Percentiles rank a stretch among this genome's conserved stretches.
These are phyloP conservation scores for Dicyrtoma fusca DNA, from an alignment of 2,888 invertebrate genomes.

Conservation along the genomic window DNA sequence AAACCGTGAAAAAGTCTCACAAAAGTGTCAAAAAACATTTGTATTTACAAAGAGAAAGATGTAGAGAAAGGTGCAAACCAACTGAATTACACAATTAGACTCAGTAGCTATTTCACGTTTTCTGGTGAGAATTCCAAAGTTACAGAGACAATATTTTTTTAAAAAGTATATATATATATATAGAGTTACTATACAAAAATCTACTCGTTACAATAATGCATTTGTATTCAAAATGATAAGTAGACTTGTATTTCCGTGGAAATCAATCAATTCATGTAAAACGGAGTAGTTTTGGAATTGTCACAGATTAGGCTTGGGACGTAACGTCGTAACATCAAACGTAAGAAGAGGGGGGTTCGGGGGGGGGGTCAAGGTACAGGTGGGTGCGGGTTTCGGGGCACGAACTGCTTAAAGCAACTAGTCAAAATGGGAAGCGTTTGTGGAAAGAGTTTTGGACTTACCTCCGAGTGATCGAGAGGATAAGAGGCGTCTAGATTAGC, in stretches of 20 bases:
- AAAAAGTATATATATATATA: too few species aligned
- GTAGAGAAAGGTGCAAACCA: conserved; percentile 11
- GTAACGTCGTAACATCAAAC: not conserved
- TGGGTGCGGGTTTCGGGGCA: not conserved
- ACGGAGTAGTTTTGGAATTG: conserved; percentile 16
- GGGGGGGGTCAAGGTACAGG: too few species aligned
- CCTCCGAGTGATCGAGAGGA: conserved; percentile 57
- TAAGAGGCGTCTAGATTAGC: conserved; percentile 57
- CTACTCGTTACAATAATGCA: not conserved
- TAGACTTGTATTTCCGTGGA: too few species aligned
- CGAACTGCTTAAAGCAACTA: conserved; percentile 41
- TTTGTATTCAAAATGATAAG: too few species aligned
- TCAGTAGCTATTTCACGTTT: not conserved
- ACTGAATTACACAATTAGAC: not conserved
- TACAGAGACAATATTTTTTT: not conserved
- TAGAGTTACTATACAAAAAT: too few species aligned
- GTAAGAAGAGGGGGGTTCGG: conserved; percentile 4
- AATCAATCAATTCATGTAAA: not conserved
- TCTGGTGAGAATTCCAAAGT: conserved; percentile 20
- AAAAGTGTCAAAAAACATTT: conserved; percentile 22
- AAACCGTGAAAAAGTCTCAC: conserved; percentile 30
- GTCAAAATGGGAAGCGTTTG: conserved; percentile 56
- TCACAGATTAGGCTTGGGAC: conserved; percentile 13
- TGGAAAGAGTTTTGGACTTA: conserved; percentile 56
- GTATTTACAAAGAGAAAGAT: not conserved